phyloP scores from a whole-genome alignment of 1,140 invertebrate species.

The Dendrolimus kikuchii region DNA sequence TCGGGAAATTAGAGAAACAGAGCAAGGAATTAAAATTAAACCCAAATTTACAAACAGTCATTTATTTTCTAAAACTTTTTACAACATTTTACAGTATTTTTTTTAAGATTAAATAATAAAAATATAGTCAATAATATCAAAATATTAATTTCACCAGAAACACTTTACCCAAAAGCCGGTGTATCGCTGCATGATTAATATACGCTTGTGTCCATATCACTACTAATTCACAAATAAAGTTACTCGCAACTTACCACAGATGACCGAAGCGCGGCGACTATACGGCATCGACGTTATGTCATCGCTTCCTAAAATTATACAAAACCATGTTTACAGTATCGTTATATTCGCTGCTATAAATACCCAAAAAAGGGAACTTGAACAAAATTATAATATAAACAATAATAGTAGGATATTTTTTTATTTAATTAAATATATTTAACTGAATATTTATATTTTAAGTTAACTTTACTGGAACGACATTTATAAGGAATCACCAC shows the following conservation, averaged over 20 bases:
- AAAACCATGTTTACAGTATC: too few species aligned
- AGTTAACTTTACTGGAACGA: too few species aligned
- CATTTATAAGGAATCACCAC: too few species aligned
- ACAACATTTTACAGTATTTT: constrained; percentile 33
- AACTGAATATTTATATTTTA: too few species aligned
- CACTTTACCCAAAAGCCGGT: constrained; percentile 15
- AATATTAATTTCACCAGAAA: constrained; percentile 16
- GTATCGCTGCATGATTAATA: constrained; percentile 9
- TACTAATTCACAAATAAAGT: constrained; percentile 52
- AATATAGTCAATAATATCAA: constrained; percentile 8
- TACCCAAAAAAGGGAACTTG: too few species aligned
- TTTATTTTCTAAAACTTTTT: constrained; percentile 30
- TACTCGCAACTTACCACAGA: constrained; percentile 56
- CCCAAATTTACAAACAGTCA: constrained; percentile 5
- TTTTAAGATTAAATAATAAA: constrained; percentile 19
- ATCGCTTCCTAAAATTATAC: too few species aligned
- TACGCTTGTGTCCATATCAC: constrained; percentile 27
- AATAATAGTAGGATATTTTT: too few species aligned
- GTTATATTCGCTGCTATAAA: too few species aligned
- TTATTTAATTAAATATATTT: too few species aligned
- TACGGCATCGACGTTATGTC: constrained; percentile 37
- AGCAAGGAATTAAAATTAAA: too few species aligned
- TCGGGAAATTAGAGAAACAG: too few species aligned
- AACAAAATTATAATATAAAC: too few species aligned
- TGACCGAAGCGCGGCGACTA: constrained; percentile 8